Conservation (phyloP, 2,888 invertebrate genomes). For the Meiosimyza platycephala region DNA sequence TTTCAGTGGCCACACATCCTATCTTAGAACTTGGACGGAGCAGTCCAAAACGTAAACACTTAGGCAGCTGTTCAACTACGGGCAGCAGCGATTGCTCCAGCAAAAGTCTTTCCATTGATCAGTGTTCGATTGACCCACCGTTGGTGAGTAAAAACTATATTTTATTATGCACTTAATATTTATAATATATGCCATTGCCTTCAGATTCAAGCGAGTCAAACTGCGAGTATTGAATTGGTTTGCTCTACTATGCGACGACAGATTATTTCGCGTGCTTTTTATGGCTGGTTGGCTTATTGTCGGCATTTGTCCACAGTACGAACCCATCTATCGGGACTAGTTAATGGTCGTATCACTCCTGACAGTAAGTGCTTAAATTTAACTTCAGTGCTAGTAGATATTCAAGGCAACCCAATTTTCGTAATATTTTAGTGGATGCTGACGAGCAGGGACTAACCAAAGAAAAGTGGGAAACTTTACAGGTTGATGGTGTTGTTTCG, state of each 20-base stretch:
- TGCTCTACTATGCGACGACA: slow-evolving; percentile 96
- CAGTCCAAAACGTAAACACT: slow-evolving; percentile 67
- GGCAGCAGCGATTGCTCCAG: slow-evolving; percentile 75
- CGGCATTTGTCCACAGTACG: slow-evolving; percentile 92
- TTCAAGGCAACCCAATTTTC: neutral
- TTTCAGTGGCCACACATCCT: slow-evolving; percentile 76
- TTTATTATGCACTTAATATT: too few relatives aligned
- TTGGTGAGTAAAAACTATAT: slow-evolving; percentile 43
- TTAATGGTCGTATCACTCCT: slow-evolving; percentile 80
- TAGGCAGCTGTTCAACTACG: slow-evolving; percentile 76
- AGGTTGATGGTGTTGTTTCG: slow-evolving; percentile 72
- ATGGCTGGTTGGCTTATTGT: slow-evolving; percentile 96
- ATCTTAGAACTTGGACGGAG: slow-evolving; percentile 70
- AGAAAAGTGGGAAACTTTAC: slow-evolving; percentile 80
- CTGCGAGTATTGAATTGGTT: slow-evolving; percentile 78
- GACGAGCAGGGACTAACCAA: slow-evolving; percentile 79
- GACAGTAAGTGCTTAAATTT: slow-evolving; percentile 67
- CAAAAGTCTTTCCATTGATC: slow-evolving; percentile 68
- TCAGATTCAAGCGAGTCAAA: slow-evolving; percentile 64
- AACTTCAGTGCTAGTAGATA: neutral
- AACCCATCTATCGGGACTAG: slow-evolving; percentile 90
- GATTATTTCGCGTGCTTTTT: slow-evolving; percentile 94
- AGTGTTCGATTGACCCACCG: slow-evolving; percentile 60
- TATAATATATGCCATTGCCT: neutral
- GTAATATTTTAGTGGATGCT: slow-evolving; percentile 69